phyloP scores from a whole-genome alignment of 92 coral and sea anemone genomes.

The Zoanthus sansibaricus region DNA sequence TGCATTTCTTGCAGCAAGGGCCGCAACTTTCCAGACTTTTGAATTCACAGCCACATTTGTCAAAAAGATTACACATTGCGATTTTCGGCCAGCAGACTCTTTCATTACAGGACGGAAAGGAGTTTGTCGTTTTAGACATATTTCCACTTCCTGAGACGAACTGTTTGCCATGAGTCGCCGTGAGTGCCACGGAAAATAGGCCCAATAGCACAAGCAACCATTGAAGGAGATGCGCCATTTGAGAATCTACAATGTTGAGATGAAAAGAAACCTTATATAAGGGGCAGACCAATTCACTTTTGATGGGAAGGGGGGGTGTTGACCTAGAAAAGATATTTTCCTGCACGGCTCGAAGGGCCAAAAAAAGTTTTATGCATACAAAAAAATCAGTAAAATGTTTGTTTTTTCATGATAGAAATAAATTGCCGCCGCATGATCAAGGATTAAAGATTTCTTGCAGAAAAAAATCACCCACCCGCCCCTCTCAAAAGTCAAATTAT shows the following conservation, averaged over 20 bases:
- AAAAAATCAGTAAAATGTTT: no score
- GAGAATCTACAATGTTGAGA: neutral
- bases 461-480: no score
- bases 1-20: conserved; percentile 68
- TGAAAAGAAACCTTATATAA: neutral
- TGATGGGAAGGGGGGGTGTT: no score
- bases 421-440: no score
- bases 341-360: no score
- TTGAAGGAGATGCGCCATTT: neutral
- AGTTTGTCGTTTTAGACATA: neutral
- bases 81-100: conserved; percentile 12
- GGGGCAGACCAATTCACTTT: no score
- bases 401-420: no score
- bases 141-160: neutral
- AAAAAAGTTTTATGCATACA: no score
- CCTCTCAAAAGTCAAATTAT: no score
- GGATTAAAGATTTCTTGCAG: no score
- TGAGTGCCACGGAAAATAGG: neutral
- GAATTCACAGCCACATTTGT: neutral
- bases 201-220: neutral
- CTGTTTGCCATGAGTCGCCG: neutral
- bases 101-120: conserved; percentile 13
- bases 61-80: conserved; percentile 13
- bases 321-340: no score
- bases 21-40: neutral